Conservation (phyloP, 2,113 vertebrate genomes). For the Xyrauchen texanus region DNA sequence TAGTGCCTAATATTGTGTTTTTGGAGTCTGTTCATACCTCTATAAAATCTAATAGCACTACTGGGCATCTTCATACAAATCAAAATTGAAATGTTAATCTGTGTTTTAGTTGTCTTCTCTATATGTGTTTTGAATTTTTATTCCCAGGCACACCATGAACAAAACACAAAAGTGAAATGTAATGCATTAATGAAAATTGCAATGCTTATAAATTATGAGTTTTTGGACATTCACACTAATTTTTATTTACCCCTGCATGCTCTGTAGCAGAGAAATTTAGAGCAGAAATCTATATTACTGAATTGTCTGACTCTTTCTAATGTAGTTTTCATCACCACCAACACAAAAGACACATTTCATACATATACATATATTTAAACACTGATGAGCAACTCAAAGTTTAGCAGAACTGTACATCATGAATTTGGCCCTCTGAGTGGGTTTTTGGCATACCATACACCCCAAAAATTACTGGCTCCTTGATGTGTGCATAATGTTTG, state of each 20-base stretch:
- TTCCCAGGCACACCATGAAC: background rate
- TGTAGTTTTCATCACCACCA: background rate
- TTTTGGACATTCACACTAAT: background rate
- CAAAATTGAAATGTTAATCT: conserved; percentile 18
- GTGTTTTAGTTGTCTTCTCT: background rate
- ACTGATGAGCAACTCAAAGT: background rate
- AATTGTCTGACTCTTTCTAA: background rate
- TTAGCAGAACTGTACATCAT: background rate
- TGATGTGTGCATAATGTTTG: too few species aligned
- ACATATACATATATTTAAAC: conserved; percentile 3
- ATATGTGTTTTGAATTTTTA: background rate
- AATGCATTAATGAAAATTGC: too few species aligned
- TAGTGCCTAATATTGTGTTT: conserved; percentile 21
- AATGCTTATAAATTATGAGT: too few species aligned
- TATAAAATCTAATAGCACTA: conserved; percentile 32
- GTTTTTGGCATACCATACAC: background rate
- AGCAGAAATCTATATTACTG: background rate
- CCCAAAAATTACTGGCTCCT: too few species aligned
- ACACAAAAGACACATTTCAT: conserved; percentile 7
- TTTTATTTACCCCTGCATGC: background rate
- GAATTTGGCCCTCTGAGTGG: background rate
- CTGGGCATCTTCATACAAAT: conserved; percentile 26
- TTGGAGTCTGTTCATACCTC: conserved; percentile 15
- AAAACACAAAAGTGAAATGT: too few species aligned
- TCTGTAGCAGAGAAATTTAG: background rate